Evolutionary conservation across 1,140 invertebrate genomes (phyloP).

Genomic region (Venustaconcha ellipsiformis): DNA sequence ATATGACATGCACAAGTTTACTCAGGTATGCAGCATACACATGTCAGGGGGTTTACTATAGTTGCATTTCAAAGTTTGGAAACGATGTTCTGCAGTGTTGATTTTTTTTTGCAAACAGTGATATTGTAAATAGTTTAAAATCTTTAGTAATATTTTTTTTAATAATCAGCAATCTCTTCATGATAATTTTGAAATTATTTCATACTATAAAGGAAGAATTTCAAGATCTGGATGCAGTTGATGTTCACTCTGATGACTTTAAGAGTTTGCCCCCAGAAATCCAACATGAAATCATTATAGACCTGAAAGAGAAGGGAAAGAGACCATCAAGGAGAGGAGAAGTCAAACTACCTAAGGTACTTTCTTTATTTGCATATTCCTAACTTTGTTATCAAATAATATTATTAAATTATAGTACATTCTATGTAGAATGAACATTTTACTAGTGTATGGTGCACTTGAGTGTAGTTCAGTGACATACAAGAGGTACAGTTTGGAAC

Average conservation of each 20-base stretch:
- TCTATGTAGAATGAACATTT: no score
- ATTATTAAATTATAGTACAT: no score
- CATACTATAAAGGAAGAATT: conserved; percentile 41
- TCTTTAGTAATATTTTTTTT: no score
- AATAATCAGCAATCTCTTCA: conserved; percentile 3
- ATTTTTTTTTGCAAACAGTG: no score
- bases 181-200: conserved; percentile 9
- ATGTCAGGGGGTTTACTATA: no score
- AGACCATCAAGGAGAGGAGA: background rate
- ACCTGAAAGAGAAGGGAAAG: conserved; percentile 91
- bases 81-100: background rate
- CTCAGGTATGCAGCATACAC: no score
- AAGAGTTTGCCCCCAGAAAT: conserved; percentile 86
- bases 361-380: background rate
- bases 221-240: conserved; percentile 80
- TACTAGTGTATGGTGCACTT: no score
- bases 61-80: background rate
- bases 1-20: no score
- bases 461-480: no score
- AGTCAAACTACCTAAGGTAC: conserved; percentile 37
- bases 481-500: no score
- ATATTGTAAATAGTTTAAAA: no score
- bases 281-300: conserved; percentile 91
- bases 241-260: conserved; percentile 84
- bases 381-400: no score